Conservation (phyloP, 2,888 invertebrate species). For the Pollenia griseotomentosa region DNA sequence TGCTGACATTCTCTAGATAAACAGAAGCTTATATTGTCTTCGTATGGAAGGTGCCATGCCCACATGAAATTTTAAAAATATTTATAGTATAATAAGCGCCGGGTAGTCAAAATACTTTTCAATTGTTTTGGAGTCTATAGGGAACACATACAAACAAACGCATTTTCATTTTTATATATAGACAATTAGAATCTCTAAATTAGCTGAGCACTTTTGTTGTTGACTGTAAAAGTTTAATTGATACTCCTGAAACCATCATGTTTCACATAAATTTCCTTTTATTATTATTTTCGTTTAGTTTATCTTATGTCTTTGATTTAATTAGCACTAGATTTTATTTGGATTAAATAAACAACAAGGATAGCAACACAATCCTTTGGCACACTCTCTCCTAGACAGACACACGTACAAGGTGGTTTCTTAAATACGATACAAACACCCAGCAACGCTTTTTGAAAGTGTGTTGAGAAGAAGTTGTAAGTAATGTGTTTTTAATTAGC, state of each 20-base stretch:
- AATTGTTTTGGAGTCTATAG: too few relatives aligned
- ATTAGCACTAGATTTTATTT: slow-evolving; percentile 55
- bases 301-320: slow-evolving; percentile 35
- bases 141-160: too few relatives aligned
- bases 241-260: neutral
- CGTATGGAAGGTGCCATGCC: too few relatives aligned
- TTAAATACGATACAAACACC: neutral
- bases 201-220: neutral
- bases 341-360: slow-evolving; percentile 28
- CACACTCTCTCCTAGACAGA: neutral
- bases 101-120: too few relatives aligned
- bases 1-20: too few relatives aligned
- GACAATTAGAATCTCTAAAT: too few relatives aligned
- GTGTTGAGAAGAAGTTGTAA: slow-evolving; percentile 69
- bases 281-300: neutral
- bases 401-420: slow-evolving; percentile 10
- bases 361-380: slow-evolving; percentile 60
- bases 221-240: neutral
- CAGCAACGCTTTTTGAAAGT: neutral
- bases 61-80: too few relatives aligned
- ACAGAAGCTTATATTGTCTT: too few relatives aligned
- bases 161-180: too few relatives aligned
- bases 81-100: too few relatives aligned
- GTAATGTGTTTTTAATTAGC: slow-evolving; percentile 73
- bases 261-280: neutral